Percentiles rank a stretch among this genome's conserved stretches.
Evolutionary conservation across 2,888 invertebrate genomes (phyloP).

Genomic region (Andricus curvator): DNA sequence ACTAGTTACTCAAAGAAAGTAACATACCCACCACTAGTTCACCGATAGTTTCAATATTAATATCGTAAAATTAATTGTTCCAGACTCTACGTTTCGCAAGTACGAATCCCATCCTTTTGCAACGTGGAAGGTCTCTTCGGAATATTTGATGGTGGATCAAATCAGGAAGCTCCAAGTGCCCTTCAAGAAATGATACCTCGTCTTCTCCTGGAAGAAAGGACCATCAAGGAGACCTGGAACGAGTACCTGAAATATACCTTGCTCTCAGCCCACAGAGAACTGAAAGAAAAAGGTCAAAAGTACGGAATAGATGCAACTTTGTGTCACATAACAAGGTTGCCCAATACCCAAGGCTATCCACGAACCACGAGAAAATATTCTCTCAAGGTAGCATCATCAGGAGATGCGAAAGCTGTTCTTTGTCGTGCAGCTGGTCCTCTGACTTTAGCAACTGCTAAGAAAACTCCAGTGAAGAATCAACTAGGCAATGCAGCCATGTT

Average conservation of each 20-base stretch:
- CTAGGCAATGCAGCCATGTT: conserved; percentile 84
- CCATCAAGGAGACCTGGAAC: conserved; percentile 88
- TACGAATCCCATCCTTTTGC: conserved; percentile 88
- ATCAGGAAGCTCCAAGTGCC: conserved; percentile 84
- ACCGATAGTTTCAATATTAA: too few species aligned
- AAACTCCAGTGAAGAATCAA: conserved; percentile 80
- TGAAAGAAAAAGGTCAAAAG: conserved; percentile 87
- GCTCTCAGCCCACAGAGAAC: conserved; percentile 87
- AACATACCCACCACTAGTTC: too few species aligned
- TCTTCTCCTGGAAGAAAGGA: conserved; percentile 88
- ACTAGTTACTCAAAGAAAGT: too few species aligned
- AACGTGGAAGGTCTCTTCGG: conserved; percentile 90
- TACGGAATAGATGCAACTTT: conserved; percentile 87
- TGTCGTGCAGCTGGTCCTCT: conserved; percentile 85
- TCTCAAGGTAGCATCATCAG: conserved; percentile 87
- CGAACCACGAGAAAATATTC: conserved; percentile 80
- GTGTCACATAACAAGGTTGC: conserved; percentile 85
- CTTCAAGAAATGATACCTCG: conserved; percentile 88
- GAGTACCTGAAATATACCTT: conserved; percentile 93
- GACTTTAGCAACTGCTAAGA: conserved; percentile 81
- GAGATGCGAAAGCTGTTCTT: conserved; percentile 87
- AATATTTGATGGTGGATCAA: conserved; percentile 89
- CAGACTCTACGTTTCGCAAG: conserved; percentile 87
- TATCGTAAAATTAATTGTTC: conserved; percentile 1
- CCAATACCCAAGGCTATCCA: conserved; percentile 82